Percentiles rank a stretch among this genome's conserved stretches.
Evolutionary conservation across 2,888 invertebrate genomes (phyloP).

Genomic region (Pandemis heparana): DNA sequence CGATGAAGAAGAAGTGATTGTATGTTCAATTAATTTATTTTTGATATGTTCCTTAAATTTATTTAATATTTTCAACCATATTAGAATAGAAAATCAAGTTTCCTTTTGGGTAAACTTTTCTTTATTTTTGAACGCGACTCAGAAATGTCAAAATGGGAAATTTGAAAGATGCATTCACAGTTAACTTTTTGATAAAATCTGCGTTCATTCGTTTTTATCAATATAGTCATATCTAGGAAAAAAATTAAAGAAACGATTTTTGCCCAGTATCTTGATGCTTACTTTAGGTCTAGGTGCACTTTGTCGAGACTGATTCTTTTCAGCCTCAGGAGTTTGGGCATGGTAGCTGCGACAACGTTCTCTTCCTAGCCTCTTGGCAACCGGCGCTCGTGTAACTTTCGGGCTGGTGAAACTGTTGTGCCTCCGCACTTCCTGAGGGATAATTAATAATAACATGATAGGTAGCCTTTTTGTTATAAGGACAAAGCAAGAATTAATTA

Average conservation of each 20-base stretch:
- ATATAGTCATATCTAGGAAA: neutral
- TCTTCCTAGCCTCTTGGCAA: conserved; percentile 67
- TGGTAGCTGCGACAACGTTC: conserved; percentile 77
- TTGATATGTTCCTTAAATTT: conserved; percentile 38
- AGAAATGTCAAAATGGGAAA: conserved; percentile 47
- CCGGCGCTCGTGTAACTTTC: conserved; percentile 59
- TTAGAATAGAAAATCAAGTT: conserved; percentile 49
- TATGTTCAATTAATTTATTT: conserved; percentile 36
- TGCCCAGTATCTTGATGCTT: conserved; percentile 45
- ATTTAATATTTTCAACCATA: conserved; percentile 35
- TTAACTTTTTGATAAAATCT: conserved; percentile 13
- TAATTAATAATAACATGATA: neutral
- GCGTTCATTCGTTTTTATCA: conserved; percentile 52
- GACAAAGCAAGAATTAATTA: too few relatives aligned
- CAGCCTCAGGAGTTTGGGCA: conserved; percentile 58
- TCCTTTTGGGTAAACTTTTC: conserved; percentile 49
- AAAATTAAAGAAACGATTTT: neutral
- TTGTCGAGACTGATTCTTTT: conserved; percentile 47
- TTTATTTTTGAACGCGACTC: conserved; percentile 68
- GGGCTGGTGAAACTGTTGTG: conserved; percentile 74
- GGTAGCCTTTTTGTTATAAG: too few relatives aligned
- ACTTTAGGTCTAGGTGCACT: conserved; percentile 53
- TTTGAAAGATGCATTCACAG: conserved; percentile 52
- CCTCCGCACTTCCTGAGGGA: conserved; percentile 67
- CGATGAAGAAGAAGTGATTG: conserved; percentile 33